Percentiles rank a stretch among this genome's conserved stretches.
These are phyloP conservation scores for Gambusia yucatana DNA, from an alignment of 2,797 vertebrate species.

Conservation along the genomic window DNA sequence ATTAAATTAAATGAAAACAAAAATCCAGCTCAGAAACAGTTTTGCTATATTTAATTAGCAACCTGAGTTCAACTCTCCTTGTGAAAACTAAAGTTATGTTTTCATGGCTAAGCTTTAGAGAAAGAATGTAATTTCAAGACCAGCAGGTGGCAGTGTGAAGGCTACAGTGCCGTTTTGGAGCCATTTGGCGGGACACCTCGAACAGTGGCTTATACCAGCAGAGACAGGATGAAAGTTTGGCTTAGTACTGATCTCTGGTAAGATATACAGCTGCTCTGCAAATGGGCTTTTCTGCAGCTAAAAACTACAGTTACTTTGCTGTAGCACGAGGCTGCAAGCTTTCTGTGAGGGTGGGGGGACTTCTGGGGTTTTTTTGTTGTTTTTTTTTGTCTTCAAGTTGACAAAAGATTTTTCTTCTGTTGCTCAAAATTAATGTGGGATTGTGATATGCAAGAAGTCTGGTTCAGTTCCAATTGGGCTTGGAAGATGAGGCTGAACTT, in stretches of 20 bases:
- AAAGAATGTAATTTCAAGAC: constrained; percentile 20
- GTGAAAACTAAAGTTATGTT: not conserved
- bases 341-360: not conserved
- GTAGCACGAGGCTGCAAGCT: constrained; percentile 31
- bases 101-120: not conserved
- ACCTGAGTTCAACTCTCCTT: not conserved
- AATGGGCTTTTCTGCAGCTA: constrained; percentile 49
- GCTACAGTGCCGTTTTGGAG: constrained; percentile 31
- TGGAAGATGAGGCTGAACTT: constrained; percentile 27
- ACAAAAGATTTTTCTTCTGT: constrained; percentile 56
- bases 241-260: constrained; percentile 58
- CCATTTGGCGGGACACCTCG: constrained; percentile 60
- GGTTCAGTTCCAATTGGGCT: constrained; percentile 26
- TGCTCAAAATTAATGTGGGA: constrained; percentile 54
- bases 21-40: not conserved
- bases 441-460: constrained; percentile 34
- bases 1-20: not conserved
- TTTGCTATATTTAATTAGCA: not conserved
- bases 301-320: constrained; percentile 39
- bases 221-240: constrained; percentile 61
- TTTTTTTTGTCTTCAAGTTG: not conserved
- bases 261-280: constrained; percentile 57
- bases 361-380: not conserved
- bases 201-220: constrained; percentile 55
- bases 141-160: constrained; percentile 68